A percentile compares a stretch with the other conserved stretches of the same genome.
phyloP scores from a whole-genome alignment of 2,888 invertebrate species.

The Drosophila atripex region DNA sequence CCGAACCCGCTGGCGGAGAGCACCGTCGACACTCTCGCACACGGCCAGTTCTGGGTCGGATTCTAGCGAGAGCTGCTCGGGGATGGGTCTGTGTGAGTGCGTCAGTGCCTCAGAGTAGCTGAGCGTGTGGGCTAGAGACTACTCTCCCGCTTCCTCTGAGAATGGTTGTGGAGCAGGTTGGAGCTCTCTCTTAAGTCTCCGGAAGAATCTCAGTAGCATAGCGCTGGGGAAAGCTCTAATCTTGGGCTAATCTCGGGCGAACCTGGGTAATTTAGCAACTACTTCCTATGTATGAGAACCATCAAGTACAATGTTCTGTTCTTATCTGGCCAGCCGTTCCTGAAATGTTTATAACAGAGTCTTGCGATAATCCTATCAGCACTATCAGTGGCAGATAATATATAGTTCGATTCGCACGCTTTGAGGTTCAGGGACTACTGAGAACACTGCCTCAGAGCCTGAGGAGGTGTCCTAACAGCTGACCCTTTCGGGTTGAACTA shows the following conservation, averaged over 20 bases:
- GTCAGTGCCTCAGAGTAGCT: too few species aligned
- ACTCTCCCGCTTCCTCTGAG: background rate
- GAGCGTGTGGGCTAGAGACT: constrained; percentile 1
- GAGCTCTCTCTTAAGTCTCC: constrained; percentile 15
- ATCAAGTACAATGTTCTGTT: background rate
- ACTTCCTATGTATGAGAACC: constrained; percentile 7
- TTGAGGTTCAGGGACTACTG: background rate
- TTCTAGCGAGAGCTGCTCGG: constrained; percentile 26
- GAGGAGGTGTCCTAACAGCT: background rate
- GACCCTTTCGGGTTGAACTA: background rate
- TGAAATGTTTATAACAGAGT: background rate
- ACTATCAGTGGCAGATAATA: background rate
- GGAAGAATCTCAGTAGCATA: constrained; percentile 3
- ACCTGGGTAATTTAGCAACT: background rate
- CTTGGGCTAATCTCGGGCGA: background rate
- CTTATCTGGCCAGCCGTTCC: constrained; percentile 2
- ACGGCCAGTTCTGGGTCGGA: constrained; percentile 25
- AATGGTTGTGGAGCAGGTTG: background rate
- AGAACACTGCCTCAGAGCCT: background rate
- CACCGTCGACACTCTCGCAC: background rate
- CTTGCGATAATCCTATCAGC: constrained; percentile 6
- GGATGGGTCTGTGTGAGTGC: background rate
- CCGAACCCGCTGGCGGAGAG: constrained; percentile 39
- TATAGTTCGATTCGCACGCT: background rate
- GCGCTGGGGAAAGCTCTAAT: constrained; percentile 4